Base-by-base conservation (phyloP, 1,140 invertebrate species). In the Drosophila subobscura region DNA sequence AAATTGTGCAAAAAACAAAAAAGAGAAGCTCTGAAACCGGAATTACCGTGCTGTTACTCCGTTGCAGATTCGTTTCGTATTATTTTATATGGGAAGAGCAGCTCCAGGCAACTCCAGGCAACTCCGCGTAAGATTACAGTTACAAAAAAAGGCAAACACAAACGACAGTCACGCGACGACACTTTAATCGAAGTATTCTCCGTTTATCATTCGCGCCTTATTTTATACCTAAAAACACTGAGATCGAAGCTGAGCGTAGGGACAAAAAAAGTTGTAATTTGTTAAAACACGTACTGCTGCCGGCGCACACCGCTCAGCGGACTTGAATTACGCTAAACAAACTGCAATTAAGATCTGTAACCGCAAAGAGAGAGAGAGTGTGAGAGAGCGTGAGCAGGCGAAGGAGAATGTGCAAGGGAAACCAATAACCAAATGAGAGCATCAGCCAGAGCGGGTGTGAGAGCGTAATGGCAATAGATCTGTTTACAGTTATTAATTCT, bases 101-200 rank as follows among this genome's bases (percentile, higher is more conserved):
- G 23, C 16, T 20, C 16, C 25, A 40, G 12, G 16, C 16, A 20
- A 20, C 16, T 20, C 16, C 37, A 27, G 25, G 25, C 25, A 27
- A 27, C 25, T 40, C 25, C 27, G 5, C 29, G 49, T 10, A 27
- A 44, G 25, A 49, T 46, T 47, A 29, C 29, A 41, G n/a, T 20
- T 20, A 20, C 16, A 20, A 20, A 20, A 20, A 10, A 37, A 37
- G 10, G 16, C 16, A 20, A 8, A 4, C 33, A 37, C 29, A 51
- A 59, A 40, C 56, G n/a, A 40, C 42, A 40, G 25, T 41, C 55
- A 53, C 63, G 46, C 33, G 47, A 51, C 49, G 14, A 40, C 55
- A 72, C 68, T 60, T 71, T 51, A 72, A 20, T 42, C 22, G 23
- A 49, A 72, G 22, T 60, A 60, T 46, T 72, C 47, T 40, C 10